Conservation (phyloP, 2,888 invertebrate species). For the Drosophila gaucha region DNA sequence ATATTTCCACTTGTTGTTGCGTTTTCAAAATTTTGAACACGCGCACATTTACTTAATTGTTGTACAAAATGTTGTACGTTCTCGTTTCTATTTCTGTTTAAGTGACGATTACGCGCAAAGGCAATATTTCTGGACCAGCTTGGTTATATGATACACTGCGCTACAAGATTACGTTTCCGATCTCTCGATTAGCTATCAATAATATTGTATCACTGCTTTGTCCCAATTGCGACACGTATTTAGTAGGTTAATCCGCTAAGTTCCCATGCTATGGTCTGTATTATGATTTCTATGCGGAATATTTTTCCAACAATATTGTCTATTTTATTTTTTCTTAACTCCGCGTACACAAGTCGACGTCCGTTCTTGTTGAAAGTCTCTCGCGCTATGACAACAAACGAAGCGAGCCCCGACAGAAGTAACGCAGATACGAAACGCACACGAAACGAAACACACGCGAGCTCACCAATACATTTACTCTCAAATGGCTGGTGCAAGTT, state of each 20-base stretch:
- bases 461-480: conserved; percentile 3
- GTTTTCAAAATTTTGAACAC: conserved; percentile 45
- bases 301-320: conserved; percentile 38
- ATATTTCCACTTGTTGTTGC: conserved; percentile 65
- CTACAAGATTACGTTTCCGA: conserved; percentile 15
- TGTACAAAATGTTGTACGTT: conserved; percentile 31
- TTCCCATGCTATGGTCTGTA: conserved; percentile 35
- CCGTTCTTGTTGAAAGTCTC: conserved; percentile 49
- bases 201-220: conserved; percentile 11
- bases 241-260: conserved; percentile 29
- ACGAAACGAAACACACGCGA: conserved; percentile 8
- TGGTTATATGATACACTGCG: conserved; percentile 31
- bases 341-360: conserved; percentile 23
- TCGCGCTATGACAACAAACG: conserved; percentile 60
- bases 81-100: conserved; percentile 31
- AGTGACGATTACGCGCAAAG: conserved; percentile 35
- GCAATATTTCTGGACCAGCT: conserved; percentile 24
- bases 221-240: conserved; percentile 39
- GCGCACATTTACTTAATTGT: conserved; percentile 59
- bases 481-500: conserved; percentile 17
- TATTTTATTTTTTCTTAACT: conserved; percentile 4
- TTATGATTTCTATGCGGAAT: conserved; percentile 23
- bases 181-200: background rate
- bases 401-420: conserved; percentile 29
- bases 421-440: conserved; percentile 28